Conservation (phyloP, 2,113 vertebrate genomes). For the Tichodroma muraria region DNA sequence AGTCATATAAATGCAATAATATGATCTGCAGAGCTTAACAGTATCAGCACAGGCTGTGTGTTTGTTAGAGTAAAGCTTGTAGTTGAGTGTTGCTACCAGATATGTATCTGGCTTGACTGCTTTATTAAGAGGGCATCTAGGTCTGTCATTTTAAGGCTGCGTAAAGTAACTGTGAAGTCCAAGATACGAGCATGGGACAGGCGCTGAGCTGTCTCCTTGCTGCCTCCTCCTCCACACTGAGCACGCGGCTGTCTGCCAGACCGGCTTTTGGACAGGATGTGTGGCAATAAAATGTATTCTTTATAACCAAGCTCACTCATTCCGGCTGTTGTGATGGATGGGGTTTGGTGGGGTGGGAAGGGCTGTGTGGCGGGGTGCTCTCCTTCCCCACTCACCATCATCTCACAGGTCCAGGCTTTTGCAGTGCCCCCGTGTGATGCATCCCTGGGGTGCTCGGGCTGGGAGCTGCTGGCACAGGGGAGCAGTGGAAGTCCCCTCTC, state of each 20-base stretch:
- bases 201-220: neutral
- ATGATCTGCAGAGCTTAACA: conserved; percentile 3
- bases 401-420: neutral
- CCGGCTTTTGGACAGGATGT: neutral
- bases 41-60: neutral
- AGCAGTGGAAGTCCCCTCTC: fast-evolving
- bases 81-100: neutral
- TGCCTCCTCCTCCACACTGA: neutral
- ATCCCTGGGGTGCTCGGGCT: neutral
- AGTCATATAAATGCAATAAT: neutral
- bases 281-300: conserved; percentile 30
- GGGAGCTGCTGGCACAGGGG: neutral
- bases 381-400: neutral
- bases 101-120: neutral
- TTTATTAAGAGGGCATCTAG: neutral
- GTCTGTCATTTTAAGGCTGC: neutral
- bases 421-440: fast-evolving
- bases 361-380: neutral
- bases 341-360: neutral
- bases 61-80: neutral
- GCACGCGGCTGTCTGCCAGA: fast-evolving
- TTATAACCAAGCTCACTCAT: neutral
- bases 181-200: neutral
- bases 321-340: neutral
- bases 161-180: conserved; percentile 51